Evolutionary conservation across 2,113 vertebrate genomes (phyloP).

Genomic region (Channa maculata): DNA sequence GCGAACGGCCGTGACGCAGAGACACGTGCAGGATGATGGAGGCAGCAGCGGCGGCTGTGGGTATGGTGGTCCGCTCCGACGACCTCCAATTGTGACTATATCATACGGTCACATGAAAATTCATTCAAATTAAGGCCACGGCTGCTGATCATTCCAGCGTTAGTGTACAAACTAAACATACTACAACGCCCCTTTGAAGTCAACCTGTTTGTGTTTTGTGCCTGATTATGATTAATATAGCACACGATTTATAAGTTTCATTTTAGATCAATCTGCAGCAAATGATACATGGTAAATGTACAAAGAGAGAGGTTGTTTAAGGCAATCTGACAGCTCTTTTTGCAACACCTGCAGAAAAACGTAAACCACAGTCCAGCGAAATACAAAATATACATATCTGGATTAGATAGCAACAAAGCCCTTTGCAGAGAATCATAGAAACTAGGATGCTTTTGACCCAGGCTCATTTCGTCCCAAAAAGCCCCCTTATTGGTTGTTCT

Average conservation of each 20-base stretch:
- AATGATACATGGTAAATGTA: no score
- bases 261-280: not conserved
- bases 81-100: not conserved
- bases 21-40: constrained; percentile 50
- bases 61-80: not conserved
- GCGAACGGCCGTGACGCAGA: constrained; percentile 63
- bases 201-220: not conserved
- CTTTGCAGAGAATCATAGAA: constrained; percentile 16
- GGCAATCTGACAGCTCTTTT: not conserved
- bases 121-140: no score
- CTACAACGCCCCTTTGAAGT: no score
- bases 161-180: no score
- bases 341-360: not conserved
- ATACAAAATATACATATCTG: not conserved
- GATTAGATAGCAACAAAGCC: constrained; percentile 7
- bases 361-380: no score
- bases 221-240: not conserved
- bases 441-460: constrained; percentile 55
- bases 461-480: constrained; percentile 38
- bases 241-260: not conserved
- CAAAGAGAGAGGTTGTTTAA: no score
- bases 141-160: not conserved
- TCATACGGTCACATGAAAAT: no score
- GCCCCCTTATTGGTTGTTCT: constrained; percentile 70
- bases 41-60: not conserved